Evolutionary conservation across 2,888 invertebrate genomes (phyloP).

Genomic region (Trachelus iudaicus): DNA sequence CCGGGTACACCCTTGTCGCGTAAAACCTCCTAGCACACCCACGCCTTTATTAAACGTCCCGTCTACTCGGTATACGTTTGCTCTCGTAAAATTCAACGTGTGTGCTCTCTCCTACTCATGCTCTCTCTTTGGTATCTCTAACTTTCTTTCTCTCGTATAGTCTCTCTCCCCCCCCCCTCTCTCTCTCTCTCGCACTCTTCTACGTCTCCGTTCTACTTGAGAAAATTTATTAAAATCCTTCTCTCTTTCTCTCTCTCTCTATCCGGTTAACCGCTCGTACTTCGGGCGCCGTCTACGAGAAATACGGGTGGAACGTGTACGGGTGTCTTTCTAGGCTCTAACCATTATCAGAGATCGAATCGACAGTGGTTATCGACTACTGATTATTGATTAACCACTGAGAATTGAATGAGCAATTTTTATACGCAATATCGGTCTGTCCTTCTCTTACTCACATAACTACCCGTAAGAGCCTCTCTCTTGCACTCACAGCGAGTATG

Average conservation of each 20-base stretch:
- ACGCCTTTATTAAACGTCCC: slow-evolving; percentile 45
- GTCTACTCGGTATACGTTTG: slow-evolving; percentile 46
- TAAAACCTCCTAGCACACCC: slow-evolving; percentile 31
- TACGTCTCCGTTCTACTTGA: not conserved
- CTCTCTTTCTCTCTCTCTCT: slow-evolving; percentile 30
- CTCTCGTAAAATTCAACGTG: slow-evolving; percentile 58
- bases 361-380: not conserved
- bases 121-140: not conserved
- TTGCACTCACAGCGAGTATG: not conserved
- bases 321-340: not conserved
- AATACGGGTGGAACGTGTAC: not conserved
- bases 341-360: not conserved
- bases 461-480: not conserved
- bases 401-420: not conserved
- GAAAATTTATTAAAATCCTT: slow-evolving; percentile 33
- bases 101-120: not conserved
- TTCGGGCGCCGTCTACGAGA: not conserved
- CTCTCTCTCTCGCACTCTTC: not conserved
- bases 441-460: not conserved
- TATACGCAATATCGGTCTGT: not conserved
- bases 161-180: too few relatives aligned
- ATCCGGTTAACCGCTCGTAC: slow-evolving; percentile 33
- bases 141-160: not conserved
- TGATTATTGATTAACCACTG: not conserved
- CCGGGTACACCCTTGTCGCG: not conserved